Evolutionary conservation across 1,140 invertebrate genomes (phyloP), one percentile per base, ranked within the genome.

Genomic region (Ptiloglossa arizonensis): DNA sequence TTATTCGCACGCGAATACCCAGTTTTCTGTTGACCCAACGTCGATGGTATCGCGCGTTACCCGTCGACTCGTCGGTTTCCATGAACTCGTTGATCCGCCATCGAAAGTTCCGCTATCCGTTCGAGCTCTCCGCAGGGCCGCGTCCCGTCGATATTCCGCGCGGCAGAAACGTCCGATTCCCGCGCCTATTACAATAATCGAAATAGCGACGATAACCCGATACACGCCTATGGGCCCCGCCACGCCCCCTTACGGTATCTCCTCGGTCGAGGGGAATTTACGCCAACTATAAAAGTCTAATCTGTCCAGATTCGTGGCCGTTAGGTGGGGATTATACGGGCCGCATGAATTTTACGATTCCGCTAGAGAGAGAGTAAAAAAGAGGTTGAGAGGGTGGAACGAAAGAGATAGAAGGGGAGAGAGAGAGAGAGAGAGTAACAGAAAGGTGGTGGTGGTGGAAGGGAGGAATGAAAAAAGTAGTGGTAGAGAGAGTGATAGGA

Each of bases 1-100:
- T 79, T 82, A 83, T 82, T 72, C 69, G 60, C 74, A 83, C 68
- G 68, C 74, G 27, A 73, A 44, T 78, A 19, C 27, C 57, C 59
- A 68, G 66, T 69, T 76, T 69, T 60, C 73, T 60, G 66, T 8
- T 41, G 44, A 50, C 9, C 44, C 54, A 24, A 19, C 63, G n/a
- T 46, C n/a, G 70, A 69, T 41, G 17, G 9, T 41, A n/a, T 69
- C 52, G 29, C 22, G 27, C n/a, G 17, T 15, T 22, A 5, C 5
- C 27, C 69, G 38, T n/a, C 17, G 0, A 29, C 38, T 57, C 46
- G 46, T 46, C 8, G 62, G 27, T 68, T 68, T 75, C 63, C 72
- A 48, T 46, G 72, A 68, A 75, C 41, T 22, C 50, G 73, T 17
- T 56, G 73, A 75, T 75, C 41, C 64, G 22, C 63, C 52, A 67